A percentile compares a stretch with the other conserved stretches of the same genome.
phyloP scores from a whole-genome alignment of 2,113 vertebrate genomes.

The Aix galericulata region DNA sequence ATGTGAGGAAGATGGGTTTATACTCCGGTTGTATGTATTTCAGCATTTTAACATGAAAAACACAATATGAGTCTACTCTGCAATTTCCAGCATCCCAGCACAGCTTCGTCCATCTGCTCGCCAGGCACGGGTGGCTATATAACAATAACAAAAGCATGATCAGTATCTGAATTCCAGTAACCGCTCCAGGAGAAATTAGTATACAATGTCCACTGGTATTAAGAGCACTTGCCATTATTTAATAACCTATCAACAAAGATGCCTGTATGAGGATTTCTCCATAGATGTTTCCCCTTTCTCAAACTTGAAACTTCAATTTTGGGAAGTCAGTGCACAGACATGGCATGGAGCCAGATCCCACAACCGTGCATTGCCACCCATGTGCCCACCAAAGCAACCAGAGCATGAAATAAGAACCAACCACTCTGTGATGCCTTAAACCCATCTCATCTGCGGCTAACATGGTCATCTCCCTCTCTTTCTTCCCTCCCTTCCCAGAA shows the following conservation, averaged over 20 bases:
- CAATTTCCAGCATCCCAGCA: background rate
- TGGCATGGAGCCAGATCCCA: background rate
- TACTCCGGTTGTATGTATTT: no score
- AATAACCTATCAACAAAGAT: background rate
- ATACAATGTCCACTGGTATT: background rate
- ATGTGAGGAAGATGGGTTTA: background rate
- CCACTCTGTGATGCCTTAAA: background rate
- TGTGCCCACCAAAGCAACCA: background rate
- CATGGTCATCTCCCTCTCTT: background rate
- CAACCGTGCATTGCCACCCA: background rate
- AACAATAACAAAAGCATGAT: fast-evolving
- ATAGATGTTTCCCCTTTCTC: background rate
- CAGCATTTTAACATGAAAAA: background rate
- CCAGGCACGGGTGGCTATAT: background rate
- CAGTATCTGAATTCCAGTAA: background rate
- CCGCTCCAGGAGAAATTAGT: fast-evolving
- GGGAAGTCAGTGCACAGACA: background rate
- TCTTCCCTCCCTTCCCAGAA: background rate
- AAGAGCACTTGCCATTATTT: background rate
- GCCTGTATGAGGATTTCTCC: background rate
- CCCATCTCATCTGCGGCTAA: background rate
- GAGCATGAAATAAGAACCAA: background rate
- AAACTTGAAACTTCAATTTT: background rate
- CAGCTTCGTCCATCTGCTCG: fast-evolving
- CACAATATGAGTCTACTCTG: fast-evolving